Conservation (phyloP, 2,888 invertebrate species). For the Rhagophthalmus giganteus region DNA sequence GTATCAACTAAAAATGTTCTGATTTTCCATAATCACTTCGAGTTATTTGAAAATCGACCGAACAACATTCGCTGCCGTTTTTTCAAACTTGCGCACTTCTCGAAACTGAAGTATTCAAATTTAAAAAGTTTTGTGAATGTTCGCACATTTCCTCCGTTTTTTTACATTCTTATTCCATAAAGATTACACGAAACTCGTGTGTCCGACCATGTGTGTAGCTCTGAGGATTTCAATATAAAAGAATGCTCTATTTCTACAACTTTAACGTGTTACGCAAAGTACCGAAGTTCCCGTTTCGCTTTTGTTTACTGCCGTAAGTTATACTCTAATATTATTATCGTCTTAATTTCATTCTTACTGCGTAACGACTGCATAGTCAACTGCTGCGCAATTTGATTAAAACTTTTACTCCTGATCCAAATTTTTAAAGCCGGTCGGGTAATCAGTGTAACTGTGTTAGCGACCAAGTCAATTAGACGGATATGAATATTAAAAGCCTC, state of each 20-base stretch:
- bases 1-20: too few relatives aligned
- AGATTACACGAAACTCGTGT: slow-evolving; percentile 37
- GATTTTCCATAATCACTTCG: too few relatives aligned
- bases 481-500: slow-evolving; percentile 51
- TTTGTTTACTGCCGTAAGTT: slow-evolving; percentile 45
- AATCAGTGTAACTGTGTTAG: slow-evolving; percentile 53
- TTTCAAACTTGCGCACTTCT: slow-evolving; percentile 18
- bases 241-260: slow-evolving; percentile 19
- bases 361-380: too few relatives aligned
- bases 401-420: slow-evolving; percentile 49
- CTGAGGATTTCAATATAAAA: slow-evolving; percentile 30
- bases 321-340: slow-evolving; percentile 47
- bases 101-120: slow-evolving; percentile 24
- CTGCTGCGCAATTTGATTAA: slow-evolving; percentile 48
- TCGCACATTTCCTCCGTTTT: slow-evolving; percentile 14
- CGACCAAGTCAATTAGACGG: slow-evolving; percentile 50
- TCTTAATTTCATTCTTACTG: slow-evolving; percentile 45
- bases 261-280: too few relatives aligned
- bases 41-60: slow-evolving; percentile 4
- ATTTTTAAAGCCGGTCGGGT: slow-evolving; percentile 47
- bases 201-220: slow-evolving; percentile 34
- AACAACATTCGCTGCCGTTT: slow-evolving; percentile 18
- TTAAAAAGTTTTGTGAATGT: slow-evolving; percentile 23
- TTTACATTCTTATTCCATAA: slow-evolving; percentile 38
- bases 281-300: too few relatives aligned